phyloP scores from a whole-genome alignment of 2,888 invertebrate species.

The Leucoma salicis region DNA sequence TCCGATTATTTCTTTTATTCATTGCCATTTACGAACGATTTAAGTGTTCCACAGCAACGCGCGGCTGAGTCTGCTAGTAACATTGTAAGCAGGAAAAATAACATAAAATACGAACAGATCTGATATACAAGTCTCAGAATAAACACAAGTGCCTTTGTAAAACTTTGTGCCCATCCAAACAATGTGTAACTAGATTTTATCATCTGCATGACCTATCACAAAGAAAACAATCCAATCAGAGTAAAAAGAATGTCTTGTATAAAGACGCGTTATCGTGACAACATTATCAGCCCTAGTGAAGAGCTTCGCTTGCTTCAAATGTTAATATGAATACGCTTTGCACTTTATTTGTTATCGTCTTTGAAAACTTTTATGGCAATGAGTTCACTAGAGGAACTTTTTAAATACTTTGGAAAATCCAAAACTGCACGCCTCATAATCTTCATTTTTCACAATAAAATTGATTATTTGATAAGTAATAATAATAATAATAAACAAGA shows the following conservation, averaged over 20 bases:
- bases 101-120: neutral
- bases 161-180: conserved; percentile 9
- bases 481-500: too few species aligned
- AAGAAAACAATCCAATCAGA: conserved; percentile 26
- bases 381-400: too few species aligned
- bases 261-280: conserved; percentile 22
- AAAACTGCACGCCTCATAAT: too few species aligned
- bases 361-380: too few species aligned
- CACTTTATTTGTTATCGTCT: too few species aligned
- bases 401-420: too few species aligned
- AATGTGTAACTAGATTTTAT: conserved; percentile 12
- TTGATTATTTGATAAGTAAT: too few species aligned
- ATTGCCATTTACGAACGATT: too few species aligned
- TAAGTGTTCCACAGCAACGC: too few species aligned
- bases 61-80: too few species aligned
- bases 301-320: neutral
- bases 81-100: neutral
- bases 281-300: conserved; percentile 22
- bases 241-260: conserved; percentile 19
- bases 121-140: neutral
- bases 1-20: too few species aligned
- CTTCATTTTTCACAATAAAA: too few species aligned
- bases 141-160: conserved; percentile 6
- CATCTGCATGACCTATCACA: conserved; percentile 15
- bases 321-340: neutral